Base-by-base conservation (phyloP, 1,140 invertebrate species). In the Drosophila carrolli region DNA sequence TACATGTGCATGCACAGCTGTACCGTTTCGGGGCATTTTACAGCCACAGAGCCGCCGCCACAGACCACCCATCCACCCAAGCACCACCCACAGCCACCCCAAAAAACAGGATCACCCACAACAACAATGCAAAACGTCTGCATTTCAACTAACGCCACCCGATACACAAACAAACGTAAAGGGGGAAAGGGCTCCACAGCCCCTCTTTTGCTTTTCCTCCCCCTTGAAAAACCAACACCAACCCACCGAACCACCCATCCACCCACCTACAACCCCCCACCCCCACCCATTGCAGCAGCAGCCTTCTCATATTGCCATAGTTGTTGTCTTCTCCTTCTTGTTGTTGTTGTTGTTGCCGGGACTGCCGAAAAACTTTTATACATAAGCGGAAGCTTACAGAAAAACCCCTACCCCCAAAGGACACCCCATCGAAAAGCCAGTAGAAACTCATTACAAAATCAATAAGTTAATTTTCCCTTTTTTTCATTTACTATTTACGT, bases 41-140 rank as follows among this genome's bases (percentile, higher is more conserved):
- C 83, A 86, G 83, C 83, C 83, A 80, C 80, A 83, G 75, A 77
- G 79, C 65, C 75, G 65, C 54, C 66, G 54, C 44, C 65, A 37
- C 57, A 50, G 32, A 51, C 46, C 61, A 62, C 40, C 56, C 56
- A 29, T 8, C 48, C 60, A 41, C 37, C 62, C 62, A 44, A 32
- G 53, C 67, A 76, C 81, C 76, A 74, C 44, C 71, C 72, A 38
- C 65, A 29, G 19, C 44, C 44, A 51, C 41, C 43, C 16, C 38
- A 46, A 70, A 32, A 58, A 58, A 65, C 43, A 44, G 47, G 65
- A 50, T 74, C 75, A 77, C 75, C 76, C 58, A 63, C 75, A 78
- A 86, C 83, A 86, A 86, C 83, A 88, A 89, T 89, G 84, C 84
- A 88, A 88, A 89, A 73, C 79, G 83, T 88, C 83, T 88, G 83